These are phyloP conservation scores for Jordanella pulchra DNA, from an alignment of 2,797 vertebrate genomes.

Conservation along the genomic window DNA sequence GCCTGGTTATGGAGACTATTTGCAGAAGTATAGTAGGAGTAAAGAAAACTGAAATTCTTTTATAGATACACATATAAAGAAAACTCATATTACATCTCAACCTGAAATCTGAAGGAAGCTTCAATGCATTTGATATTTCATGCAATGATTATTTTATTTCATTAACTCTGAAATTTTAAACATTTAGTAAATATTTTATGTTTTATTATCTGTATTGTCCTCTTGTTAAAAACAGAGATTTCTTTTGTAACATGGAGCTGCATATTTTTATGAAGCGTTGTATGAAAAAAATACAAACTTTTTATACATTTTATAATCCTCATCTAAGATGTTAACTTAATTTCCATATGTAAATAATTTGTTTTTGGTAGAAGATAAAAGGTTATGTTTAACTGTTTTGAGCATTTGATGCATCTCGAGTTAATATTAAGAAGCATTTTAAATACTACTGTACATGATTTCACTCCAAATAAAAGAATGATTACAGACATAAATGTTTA, in stretches of 20 bases:
- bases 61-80: background rate
- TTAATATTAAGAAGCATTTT: background rate
- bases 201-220: background rate
- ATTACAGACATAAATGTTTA: background rate
- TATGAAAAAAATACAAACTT: background rate
- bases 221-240: background rate
- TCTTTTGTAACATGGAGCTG: background rate
- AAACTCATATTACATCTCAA: background rate
- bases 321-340: background rate
- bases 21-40: background rate
- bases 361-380: background rate
- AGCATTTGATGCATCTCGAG: background rate
- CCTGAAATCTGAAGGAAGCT: background rate
- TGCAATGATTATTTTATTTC: background rate
- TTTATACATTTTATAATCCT: background rate
- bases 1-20: background rate
- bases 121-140: background rate
- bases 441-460: background rate
- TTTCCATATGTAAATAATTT: no score
- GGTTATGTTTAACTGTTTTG: background rate
- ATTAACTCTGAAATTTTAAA: background rate
- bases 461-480: background rate
- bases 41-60: background rate
- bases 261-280: background rate
- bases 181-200: background rate